Base-by-base conservation (phyloP, 2,888 invertebrate species). In the Drosophila longiperda region DNA sequence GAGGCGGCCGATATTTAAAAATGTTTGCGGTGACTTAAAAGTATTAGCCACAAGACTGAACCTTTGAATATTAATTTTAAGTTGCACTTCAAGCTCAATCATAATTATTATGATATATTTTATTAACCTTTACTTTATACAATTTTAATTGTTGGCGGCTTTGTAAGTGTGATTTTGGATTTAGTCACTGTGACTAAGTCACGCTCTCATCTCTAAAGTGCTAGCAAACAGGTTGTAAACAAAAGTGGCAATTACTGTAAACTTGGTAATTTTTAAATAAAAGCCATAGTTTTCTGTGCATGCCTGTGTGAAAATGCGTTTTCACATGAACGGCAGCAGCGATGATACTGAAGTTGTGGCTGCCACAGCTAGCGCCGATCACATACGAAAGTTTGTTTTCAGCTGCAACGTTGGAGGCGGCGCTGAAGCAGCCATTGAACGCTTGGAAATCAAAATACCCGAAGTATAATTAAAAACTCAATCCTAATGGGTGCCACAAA, bases 341-440 rank as follows among this genome's bases (percentile, higher is more conserved):
- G 89, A 89, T 66, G 88, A 78, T 52, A 82, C 68, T 71, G 80
- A 85, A 62, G 75, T 73, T 68, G 73, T 78, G 61, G 67, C 89
- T 67, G 71, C 67, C 52, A 72, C 78, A 66, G 73, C 79, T 74
- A 80, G 65, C 49, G 93, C 94, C 66, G 95, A 96, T 91, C 96
- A 96, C 93, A 94, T 97, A 92, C 97, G 97, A 94, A 97, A 96
- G 93, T 97, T 97, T 93, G 95, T 96, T 81, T 97, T 97, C 73
- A 96, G 96, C 73, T 60, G 66, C 71, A 74, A 42, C 33, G 59
- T 40, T 48, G 77, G 65, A 52, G 95, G 73, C 95, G 91, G 94
- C 94, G 52, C 62, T 6, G 72, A 72, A 9, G 61, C 58, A 55
- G 20, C 66, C 49, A 54, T 38, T 36, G 79, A 81, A 32, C 69